Conservation (phyloP, 2,113 vertebrate species). For the Hiodon alosoides region DNA sequence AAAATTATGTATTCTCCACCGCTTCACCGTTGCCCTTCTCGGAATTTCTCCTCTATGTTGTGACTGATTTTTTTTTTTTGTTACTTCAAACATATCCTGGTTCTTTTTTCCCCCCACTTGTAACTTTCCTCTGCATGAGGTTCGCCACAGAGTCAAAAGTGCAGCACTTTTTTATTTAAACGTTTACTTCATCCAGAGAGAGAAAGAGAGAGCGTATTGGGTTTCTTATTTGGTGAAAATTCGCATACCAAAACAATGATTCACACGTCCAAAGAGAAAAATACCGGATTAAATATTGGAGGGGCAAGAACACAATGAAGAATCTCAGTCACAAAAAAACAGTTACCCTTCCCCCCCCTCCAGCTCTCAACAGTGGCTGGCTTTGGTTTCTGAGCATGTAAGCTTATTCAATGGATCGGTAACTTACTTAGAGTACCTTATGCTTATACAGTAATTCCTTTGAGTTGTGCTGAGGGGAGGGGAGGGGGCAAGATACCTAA, state of each 20-base stretch:
- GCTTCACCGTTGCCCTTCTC: too few species aligned
- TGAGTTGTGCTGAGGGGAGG: neutral
- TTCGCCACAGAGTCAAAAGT: neutral
- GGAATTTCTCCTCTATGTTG: slow-evolving; percentile 2
- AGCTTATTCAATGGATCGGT: slow-evolving; percentile 9
- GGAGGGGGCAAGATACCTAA: neutral
- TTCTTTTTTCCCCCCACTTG: neutral
- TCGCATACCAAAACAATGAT: slow-evolving; percentile 38
- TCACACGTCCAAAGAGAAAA: slow-evolving; percentile 31
- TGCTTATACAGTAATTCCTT: neutral
- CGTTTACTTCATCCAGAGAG: neutral
- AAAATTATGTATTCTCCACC: too few species aligned
- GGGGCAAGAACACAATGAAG: neutral
- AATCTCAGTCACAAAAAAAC: neutral
- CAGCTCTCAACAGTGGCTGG: neutral
- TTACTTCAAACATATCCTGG: neutral
- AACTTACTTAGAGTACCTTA: neutral
- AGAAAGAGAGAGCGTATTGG: neutral
- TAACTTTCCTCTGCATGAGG: neutral
- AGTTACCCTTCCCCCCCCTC: neutral
- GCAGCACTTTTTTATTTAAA: neutral
- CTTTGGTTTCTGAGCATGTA: neutral
- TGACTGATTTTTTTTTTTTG: neutral
- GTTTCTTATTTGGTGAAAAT: slow-evolving; percentile 39
- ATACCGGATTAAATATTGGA: slow-evolving; percentile 14